Conservation (phyloP, 64 coral and sea anemone genomes). For the Actinia equina region DNA sequence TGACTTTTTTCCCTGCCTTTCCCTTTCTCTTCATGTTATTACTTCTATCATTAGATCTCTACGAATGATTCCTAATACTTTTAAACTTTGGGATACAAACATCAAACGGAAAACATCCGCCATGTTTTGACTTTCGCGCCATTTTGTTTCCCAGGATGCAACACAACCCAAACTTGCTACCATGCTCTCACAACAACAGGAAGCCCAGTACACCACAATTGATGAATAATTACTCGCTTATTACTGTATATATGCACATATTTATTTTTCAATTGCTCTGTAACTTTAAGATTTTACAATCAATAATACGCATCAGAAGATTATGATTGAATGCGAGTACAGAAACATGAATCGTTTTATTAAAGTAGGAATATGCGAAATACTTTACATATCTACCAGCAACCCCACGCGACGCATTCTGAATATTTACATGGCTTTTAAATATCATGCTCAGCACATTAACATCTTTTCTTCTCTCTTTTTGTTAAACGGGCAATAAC, state of each 20-base stretch:
- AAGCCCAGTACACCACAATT: background rate
- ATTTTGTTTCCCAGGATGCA: slow-evolving; percentile 78
- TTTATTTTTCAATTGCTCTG: too few relatives aligned
- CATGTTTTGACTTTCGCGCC: slow-evolving; percentile 85
- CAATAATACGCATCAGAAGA: too few relatives aligned
- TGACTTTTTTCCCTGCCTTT: slow-evolving; percentile 46
- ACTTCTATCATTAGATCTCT: background rate
- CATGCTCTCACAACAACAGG: background rate
- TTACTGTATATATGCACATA: background rate
- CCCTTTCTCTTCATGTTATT: slow-evolving; percentile 58
- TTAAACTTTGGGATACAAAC: background rate
- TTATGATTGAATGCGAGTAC: too few relatives aligned
- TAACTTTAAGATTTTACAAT: too few relatives aligned
- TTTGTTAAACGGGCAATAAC: too few relatives aligned
- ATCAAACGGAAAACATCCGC: background rate
- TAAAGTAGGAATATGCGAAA: too few relatives aligned
- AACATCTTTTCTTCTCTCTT: too few relatives aligned
- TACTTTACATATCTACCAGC: too few relatives aligned
- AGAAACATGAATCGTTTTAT: too few relatives aligned
- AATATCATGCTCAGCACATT: too few relatives aligned
- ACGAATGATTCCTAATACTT: background rate
- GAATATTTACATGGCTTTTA: too few relatives aligned
- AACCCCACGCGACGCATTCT: too few relatives aligned
- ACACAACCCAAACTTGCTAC: background rate
- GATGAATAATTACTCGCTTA: background rate